phyloP scores from a whole-genome alignment of 2,888 invertebrate genomes.

The Dascillus cervinus region DNA sequence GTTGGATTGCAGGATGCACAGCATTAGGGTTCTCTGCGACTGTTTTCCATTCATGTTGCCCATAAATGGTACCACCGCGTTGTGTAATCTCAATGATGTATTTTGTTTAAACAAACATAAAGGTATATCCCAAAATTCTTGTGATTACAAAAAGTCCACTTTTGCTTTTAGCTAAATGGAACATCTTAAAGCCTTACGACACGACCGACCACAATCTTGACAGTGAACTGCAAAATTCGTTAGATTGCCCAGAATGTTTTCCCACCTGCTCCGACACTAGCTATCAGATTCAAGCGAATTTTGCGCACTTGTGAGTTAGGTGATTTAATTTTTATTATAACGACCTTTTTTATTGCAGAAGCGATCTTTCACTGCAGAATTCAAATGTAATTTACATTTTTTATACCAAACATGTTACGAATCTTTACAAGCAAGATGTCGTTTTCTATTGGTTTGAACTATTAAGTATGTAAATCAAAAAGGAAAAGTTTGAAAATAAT shows the following conservation, averaged over 20 bases:
- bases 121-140: too few species aligned
- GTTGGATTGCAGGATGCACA: slow-evolving; percentile 7
- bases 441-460: slow-evolving; percentile 9
- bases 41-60: slow-evolving; percentile 7
- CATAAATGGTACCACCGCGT: not conserved
- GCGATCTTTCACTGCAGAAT: too few species aligned
- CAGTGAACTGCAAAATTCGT: slow-evolving; percentile 6
- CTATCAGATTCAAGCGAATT: slow-evolving; percentile 1
- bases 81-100: slow-evolving; percentile 5
- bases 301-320: slow-evolving; percentile 4
- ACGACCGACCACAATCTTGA: slow-evolving; percentile 4
- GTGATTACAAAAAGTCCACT: too few species aligned
- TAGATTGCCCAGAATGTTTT: slow-evolving; percentile 5
- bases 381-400: slow-evolving; percentile 5
- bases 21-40: slow-evolving; percentile 6
- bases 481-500: too few species aligned
- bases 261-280: slow-evolving; percentile 1
- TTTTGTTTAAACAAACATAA: slow-evolving; percentile 7
- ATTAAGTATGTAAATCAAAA: slow-evolving; percentile 1
- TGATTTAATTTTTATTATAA: too few species aligned
- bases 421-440: slow-evolving; percentile 6
- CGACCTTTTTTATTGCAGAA: too few species aligned
- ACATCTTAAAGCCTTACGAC: slow-evolving; percentile 2
- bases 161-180: slow-evolving; percentile 10
- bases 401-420: slow-evolving; percentile 1